Evolutionary conservation across 1,140 invertebrate species (phyloP).

Genomic region (Aphaenogaster ashmeadi): DNA sequence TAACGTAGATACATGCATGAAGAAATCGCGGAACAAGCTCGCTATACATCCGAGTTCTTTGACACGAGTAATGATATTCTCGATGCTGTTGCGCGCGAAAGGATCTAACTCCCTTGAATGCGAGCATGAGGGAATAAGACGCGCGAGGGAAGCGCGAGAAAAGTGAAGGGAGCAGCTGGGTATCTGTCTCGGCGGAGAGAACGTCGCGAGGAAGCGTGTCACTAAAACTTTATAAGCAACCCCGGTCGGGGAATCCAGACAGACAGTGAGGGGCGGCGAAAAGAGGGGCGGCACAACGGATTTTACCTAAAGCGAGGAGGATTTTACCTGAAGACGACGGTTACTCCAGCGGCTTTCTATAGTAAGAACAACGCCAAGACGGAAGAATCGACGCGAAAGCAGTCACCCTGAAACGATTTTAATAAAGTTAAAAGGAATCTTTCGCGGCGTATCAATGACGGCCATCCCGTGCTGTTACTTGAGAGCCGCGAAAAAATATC

Average conservation of each 20-base stretch:
- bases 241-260: neutral
- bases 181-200: neutral
- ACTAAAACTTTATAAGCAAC: slow-evolving; percentile 49
- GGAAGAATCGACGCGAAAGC: neutral
- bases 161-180: neutral
- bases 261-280: neutral
- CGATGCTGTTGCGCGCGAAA: slow-evolving; percentile 29
- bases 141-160: neutral
- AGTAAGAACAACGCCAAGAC: neutral
- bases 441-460: neutral
- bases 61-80: slow-evolving; percentile 38
- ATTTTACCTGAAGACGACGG: too few species aligned
- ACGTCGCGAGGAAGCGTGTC: slow-evolving; percentile 3
- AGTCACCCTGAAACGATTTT: neutral
- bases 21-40: neutral
- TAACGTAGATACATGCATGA: neutral
- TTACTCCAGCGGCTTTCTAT: neutral
- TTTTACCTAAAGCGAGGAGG: neutral
- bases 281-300: neutral
- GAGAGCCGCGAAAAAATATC: neutral
- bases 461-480: neutral
- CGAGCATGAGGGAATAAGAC: neutral
- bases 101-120: slow-evolving; percentile 13
- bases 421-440: neutral
- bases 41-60: neutral